Evolutionary conservation across 2,888 invertebrate genomes (phyloP).

Genomic region (Scelioninae gen. 1): DNA sequence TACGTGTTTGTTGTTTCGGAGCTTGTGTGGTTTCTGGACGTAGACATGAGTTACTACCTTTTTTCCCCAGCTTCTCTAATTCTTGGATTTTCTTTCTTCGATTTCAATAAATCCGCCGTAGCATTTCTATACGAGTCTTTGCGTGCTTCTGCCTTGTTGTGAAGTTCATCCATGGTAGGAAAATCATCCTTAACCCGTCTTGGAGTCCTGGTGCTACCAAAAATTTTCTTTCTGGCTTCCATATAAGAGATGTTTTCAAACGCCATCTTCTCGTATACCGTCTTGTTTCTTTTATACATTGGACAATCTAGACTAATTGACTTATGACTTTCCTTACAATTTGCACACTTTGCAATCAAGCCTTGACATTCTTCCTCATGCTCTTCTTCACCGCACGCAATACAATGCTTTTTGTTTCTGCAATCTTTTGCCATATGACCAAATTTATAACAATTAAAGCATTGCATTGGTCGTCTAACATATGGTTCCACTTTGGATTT

Average conservation of each 20-base stretch:
- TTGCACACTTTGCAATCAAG: conserved; percentile 23
- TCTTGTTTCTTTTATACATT: conserved; percentile 13
- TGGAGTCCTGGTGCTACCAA: no score
- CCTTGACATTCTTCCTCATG: conserved; percentile 6
- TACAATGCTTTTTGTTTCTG: neutral
- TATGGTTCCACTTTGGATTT: conserved; percentile 25
- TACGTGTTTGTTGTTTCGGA: no score
- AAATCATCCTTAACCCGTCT: no score
- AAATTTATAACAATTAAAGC: conserved; percentile 38
- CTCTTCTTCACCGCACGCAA: conserved; percentile 15
- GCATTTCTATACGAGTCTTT: no score
- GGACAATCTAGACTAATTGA: conserved; percentile 13
- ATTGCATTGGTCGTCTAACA: conserved; percentile 15
- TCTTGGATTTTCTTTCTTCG: no score
- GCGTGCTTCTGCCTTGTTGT: neutral
- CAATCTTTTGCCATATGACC: conserved; percentile 30
- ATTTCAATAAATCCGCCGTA: no score
- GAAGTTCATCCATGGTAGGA: neutral
- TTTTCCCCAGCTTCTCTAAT: no score
- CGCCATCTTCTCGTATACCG: conserved; percentile 37
- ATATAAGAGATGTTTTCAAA: neutral
- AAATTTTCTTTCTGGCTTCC: neutral
- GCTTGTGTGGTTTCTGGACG: no score
- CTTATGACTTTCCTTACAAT: conserved; percentile 37
- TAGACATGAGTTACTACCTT: no score